phyloP scores from a whole-genome alignment of 2,888 invertebrate species.

The Diarsia mendica region DNA sequence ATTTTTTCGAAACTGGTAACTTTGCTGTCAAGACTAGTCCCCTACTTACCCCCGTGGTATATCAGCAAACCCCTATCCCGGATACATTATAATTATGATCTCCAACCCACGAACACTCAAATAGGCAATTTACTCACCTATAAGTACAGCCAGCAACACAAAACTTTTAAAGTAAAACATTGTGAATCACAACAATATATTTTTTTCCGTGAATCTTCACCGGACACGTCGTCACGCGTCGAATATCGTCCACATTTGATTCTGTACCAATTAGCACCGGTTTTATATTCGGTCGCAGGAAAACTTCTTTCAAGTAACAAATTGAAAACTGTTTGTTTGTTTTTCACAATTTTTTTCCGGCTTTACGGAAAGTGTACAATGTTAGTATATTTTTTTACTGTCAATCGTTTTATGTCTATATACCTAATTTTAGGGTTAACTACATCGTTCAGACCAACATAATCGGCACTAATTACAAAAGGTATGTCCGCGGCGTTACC shows the following conservation, averaged over 20 bases:
- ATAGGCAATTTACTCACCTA: conserved; percentile 51
- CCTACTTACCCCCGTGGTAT: background rate
- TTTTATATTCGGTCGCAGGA: conserved; percentile 55
- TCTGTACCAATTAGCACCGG: conserved; percentile 51
- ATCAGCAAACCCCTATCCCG: no score
- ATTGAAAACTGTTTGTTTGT: conserved; percentile 40
- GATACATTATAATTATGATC: background rate
- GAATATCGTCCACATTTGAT: conserved; percentile 42
- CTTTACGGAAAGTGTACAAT: background rate
- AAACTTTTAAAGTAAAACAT: conserved; percentile 43
- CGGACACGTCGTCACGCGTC: conserved; percentile 51
- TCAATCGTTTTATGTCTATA: background rate
- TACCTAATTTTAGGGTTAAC: background rate
- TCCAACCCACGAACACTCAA: background rate
- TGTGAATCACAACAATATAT: conserved; percentile 13
- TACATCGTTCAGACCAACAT: background rate
- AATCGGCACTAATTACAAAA: no score
- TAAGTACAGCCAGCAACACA: conserved; percentile 30
- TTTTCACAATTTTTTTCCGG: conserved; percentile 5
- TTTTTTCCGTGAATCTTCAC: conserved; percentile 6
- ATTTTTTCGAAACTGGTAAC: background rate
- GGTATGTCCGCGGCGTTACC: background rate
- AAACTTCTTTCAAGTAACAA: conserved; percentile 20
- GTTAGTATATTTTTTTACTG: background rate
- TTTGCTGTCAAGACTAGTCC: background rate